Conservation (phyloP, 2,113 vertebrate species). For the Pelecanoides urinatrix region DNA sequence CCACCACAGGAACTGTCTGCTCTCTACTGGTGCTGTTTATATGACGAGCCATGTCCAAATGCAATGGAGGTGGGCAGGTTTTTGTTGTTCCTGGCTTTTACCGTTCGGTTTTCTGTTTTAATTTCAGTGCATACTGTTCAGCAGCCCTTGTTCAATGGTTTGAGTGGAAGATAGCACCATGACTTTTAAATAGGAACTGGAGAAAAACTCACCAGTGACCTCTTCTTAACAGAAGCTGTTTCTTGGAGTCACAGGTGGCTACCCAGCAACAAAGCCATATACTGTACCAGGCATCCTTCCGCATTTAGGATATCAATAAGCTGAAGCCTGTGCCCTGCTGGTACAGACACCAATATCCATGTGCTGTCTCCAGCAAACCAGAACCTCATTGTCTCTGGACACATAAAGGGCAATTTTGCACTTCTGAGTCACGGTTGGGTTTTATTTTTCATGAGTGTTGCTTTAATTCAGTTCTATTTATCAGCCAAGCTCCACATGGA, state of each 20-base stretch:
- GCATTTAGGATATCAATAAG: neutral
- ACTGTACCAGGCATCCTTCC: neutral
- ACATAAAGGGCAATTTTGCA: constrained; percentile 37
- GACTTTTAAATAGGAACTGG: neutral
- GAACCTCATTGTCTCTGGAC: constrained; percentile 46
- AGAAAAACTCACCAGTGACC: neutral
- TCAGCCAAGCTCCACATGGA: neutral
- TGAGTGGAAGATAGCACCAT: neutral
- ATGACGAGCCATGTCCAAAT: neutral
- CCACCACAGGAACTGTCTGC: neutral
- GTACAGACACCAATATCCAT: neutral
- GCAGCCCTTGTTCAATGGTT: neutral
- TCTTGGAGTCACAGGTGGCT: constrained; percentile 17
- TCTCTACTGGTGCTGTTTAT: constrained; percentile 11
- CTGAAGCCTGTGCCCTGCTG: constrained; percentile 61
- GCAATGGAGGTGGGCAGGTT: neutral
- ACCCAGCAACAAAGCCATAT: constrained; percentile 67
- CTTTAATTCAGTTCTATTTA: constrained; percentile 13
- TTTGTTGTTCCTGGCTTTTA: neutral
- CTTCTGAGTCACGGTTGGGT: constrained; percentile 24
- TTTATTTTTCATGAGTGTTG: constrained; percentile 42
- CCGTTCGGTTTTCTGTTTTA: neutral
- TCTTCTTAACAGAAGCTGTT: neutral
- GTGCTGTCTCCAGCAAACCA: neutral
- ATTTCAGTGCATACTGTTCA: neutral